Percentiles rank a stretch among this genome's conserved stretches.
phyloP scores from a whole-genome alignment of 2,113 vertebrate species.

The Chaetura pelagica region DNA sequence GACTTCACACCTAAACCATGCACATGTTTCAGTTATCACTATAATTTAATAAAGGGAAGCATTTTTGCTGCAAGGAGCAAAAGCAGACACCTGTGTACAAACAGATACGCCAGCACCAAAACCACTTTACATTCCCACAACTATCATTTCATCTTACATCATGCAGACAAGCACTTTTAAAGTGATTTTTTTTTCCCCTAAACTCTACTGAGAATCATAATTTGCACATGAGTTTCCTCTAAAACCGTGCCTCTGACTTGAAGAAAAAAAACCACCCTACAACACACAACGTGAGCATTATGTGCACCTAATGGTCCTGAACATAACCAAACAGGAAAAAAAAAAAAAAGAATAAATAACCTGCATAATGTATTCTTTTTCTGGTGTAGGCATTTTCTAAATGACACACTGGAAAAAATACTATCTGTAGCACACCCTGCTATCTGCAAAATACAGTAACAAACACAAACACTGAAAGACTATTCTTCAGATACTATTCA shows the following conservation, averaged over 20 bases:
- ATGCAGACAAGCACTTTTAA: neutral
- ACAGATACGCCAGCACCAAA: neutral
- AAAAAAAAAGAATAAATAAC: neutral
- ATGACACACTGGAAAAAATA: slow-evolving; percentile 21
- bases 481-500: neutral
- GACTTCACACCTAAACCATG: neutral
- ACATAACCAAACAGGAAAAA: neutral
- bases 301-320: neutral
- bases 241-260: neutral
- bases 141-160: neutral
- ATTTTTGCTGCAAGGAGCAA: neutral
- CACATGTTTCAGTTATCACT: neutral
- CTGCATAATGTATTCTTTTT: neutral
- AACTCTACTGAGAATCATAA: neutral
- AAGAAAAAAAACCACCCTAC: neutral
- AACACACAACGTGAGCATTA: neutral
- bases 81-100: accelerated
- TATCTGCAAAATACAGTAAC: neutral
- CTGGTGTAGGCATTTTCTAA: slow-evolving; percentile 30
- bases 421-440: neutral
- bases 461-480: neutral
- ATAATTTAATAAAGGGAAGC: neutral
- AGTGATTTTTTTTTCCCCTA: neutral
- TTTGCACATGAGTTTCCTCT: neutral
- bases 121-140: neutral